phyloP scores from a whole-genome alignment of 2,797 vertebrate genomes.

The Pempheris klunzingeri region DNA sequence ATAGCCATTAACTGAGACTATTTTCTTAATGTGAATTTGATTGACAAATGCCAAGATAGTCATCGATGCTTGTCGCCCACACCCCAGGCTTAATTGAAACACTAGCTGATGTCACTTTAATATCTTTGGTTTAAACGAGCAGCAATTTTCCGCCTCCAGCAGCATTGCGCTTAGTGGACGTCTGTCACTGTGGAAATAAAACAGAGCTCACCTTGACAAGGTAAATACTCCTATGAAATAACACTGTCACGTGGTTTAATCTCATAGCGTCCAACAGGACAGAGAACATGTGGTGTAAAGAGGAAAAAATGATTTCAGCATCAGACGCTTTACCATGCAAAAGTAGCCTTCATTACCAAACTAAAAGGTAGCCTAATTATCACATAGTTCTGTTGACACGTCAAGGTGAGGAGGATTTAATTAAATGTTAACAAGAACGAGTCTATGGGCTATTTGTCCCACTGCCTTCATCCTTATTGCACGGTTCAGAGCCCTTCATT shows the following conservation, averaged over 20 bases:
- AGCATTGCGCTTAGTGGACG: neutral
- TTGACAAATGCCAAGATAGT: slow-evolving; percentile 8
- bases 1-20: neutral
- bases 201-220: slow-evolving; percentile 14
- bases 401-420: slow-evolving; percentile 34
- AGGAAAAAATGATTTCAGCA: neutral
- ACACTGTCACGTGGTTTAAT: neutral
- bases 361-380: slow-evolving; percentile 26
- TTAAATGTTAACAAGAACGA: slow-evolving; percentile 44
- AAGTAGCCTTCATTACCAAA: slow-evolving; percentile 9
- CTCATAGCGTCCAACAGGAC: neutral
- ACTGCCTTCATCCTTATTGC: slow-evolving; percentile 19
- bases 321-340: neutral
- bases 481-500: slow-evolving; percentile 9
- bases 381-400: slow-evolving; percentile 24
- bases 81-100: neutral
- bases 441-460: slow-evolving; percentile 21
- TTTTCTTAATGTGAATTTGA: slow-evolving; percentile 8
- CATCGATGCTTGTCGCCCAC: neutral
- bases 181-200: slow-evolving; percentile 6
- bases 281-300: neutral
- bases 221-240: neutral
- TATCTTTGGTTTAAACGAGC: slow-evolving; percentile 7
- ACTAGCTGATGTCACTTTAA: slow-evolving; percentile 17
- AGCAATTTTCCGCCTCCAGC: neutral